A percentile compares a stretch with the other conserved stretches of the same genome.
These are phyloP conservation scores for Calyptommatus sinebrachiatus DNA, from an alignment of 2,113 vertebrate species.

Conservation along the genomic window DNA sequence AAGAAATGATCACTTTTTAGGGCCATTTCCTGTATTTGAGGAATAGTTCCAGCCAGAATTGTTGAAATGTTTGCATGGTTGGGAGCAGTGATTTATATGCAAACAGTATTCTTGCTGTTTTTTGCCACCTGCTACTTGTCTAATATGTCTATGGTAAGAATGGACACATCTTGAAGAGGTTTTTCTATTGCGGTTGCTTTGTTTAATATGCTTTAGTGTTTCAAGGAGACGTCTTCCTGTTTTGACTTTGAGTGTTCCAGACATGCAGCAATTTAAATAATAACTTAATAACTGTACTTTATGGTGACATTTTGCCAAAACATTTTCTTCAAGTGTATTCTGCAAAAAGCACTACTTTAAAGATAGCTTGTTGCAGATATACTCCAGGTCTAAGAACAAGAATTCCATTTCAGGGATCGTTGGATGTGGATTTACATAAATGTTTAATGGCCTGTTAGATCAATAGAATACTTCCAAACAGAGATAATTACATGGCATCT, in stretches of 20 bases:
- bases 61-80: too few relatives aligned
- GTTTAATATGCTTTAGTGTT: neutral
- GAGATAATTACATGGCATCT: conserved; percentile 16
- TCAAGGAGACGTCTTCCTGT: neutral
- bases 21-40: too few relatives aligned
- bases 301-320: conserved; percentile 22
- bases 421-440: conserved; percentile 6
- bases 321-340: neutral
- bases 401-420: conserved; percentile 18
- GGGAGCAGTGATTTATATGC: too few relatives aligned
- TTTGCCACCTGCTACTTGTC: too few relatives aligned
- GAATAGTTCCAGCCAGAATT: too few relatives aligned
- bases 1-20: too few relatives aligned
- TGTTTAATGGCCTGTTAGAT: conserved; percentile 12
- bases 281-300: neutral
- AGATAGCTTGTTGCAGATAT: conserved; percentile 1
- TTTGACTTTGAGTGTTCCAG: neutral
- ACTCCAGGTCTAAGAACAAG: conserved; percentile 6
- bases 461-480: conserved; percentile 35
- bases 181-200: neutral
- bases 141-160: too few relatives aligned
- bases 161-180: too few relatives aligned
- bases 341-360: conserved; percentile 5
- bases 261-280: neutral
- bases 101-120: too few relatives aligned